A percentile compares a stretch with the other conserved stretches of the same genome.
These are phyloP conservation scores for Meteorus colon DNA, from an alignment of 2,888 invertebrate species.

Conservation along the genomic window DNA sequence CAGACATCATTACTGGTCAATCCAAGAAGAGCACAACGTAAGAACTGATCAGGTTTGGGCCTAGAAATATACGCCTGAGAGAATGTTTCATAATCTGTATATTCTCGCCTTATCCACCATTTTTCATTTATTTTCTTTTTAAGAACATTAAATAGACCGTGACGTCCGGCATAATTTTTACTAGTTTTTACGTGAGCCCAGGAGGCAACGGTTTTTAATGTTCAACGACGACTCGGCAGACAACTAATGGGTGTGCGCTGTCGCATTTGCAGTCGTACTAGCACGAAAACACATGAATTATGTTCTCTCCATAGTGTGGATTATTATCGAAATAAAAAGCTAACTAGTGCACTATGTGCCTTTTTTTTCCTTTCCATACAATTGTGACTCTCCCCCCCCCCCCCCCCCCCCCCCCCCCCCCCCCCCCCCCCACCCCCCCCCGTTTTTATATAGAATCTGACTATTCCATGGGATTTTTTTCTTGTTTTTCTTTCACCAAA, in stretches of 20 bases:
- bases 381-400: not conserved
- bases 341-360: conserved; percentile 1
- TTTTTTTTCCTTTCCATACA: not conserved
- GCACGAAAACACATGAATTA: conserved; percentile 16
- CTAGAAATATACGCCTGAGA: too few relatives aligned
- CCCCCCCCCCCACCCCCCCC: not conserved
- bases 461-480: not conserved
- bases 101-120: not conserved
- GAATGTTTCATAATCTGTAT: too few relatives aligned
- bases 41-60: not conserved
- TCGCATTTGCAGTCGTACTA: not conserved
- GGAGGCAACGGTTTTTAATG: conserved; percentile 38
- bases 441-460: not conserved
- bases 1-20: conserved; percentile 49
- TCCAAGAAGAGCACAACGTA: conserved; percentile 41
- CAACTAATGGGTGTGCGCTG: conserved; percentile 9
- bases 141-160: conserved; percentile 20
- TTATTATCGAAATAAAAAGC: conserved; percentile 28
- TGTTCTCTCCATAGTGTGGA: not conserved
- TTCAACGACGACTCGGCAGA: conserved; percentile 34
- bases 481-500: too few relatives aligned
- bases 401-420: not conserved
- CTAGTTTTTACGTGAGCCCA: conserved; percentile 29
- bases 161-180: conserved; percentile 30
- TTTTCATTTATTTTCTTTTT: conserved; percentile 3